phyloP scores from a whole-genome alignment of 2,113 vertebrate species.

The Leptobrachium ailaonicum region DNA sequence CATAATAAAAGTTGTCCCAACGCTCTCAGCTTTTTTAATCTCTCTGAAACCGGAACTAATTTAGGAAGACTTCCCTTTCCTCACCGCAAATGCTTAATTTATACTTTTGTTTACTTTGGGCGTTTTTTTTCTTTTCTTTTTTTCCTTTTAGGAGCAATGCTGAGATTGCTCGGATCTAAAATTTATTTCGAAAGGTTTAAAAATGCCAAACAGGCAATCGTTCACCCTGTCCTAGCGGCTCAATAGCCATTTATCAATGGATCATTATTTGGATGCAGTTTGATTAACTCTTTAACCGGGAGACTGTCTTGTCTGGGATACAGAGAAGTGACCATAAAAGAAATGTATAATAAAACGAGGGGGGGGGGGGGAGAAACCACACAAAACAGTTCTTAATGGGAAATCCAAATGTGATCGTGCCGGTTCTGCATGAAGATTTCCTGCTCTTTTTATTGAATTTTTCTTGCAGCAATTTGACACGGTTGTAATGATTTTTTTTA shows the following conservation, averaged over 20 bases:
- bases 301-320: conserved; percentile 16
- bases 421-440: too few species aligned
- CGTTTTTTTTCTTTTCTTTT: conserved; percentile 45
- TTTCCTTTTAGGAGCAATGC: conserved; percentile 45
- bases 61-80: conserved; percentile 20
- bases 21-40: conserved; percentile 39
- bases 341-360: neutral
- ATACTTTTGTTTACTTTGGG: conserved; percentile 57
- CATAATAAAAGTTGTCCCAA: conserved; percentile 33
- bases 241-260: conserved; percentile 75
- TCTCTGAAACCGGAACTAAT: conserved; percentile 36
- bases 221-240: conserved; percentile 67
- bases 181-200: conserved; percentile 64
- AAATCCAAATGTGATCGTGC: too few species aligned
- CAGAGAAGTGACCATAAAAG: neutral
- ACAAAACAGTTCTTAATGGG: too few species aligned
- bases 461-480: too few species aligned
- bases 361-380: too few species aligned
- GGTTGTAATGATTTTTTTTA: too few species aligned
- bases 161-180: conserved; percentile 60
- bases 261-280: conserved; percentile 69
- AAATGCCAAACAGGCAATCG: conserved; percentile 67
- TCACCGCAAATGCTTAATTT: conserved; percentile 40
- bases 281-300: conserved; percentile 70
- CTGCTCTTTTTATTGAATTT: too few species aligned